Evolutionary conservation across 1,140 invertebrate genomes (phyloP).

Genomic region (Ooceraea biroi): DNA sequence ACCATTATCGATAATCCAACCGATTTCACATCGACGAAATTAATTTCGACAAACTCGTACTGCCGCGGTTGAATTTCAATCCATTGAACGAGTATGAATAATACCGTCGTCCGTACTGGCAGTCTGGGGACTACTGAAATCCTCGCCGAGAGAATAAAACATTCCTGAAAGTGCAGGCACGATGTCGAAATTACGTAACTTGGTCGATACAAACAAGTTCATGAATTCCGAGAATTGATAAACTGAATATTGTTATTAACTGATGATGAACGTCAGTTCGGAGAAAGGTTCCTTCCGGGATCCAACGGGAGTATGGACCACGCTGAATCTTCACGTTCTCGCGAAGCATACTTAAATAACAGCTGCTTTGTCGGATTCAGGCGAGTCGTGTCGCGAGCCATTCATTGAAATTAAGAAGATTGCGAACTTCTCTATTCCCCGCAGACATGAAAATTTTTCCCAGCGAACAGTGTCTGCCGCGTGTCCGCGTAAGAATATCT

Average conservation of each 20-base stretch:
- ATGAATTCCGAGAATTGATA: constrained; percentile 37
- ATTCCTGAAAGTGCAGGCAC: not conserved
- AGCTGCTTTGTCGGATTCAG: not conserved
- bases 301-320: not conserved
- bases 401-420: constrained; percentile 43
- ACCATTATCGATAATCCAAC: constrained; percentile 17
- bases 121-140: not conserved
- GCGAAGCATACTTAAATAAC: not conserved
- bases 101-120: not conserved
- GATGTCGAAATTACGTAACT: not conserved
- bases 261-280: not conserved
- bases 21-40: not conserved
- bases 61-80: constrained; percentile 15
- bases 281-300: not conserved
- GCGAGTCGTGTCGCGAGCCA: not conserved
- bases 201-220: constrained; percentile 4
- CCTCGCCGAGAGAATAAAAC: constrained; percentile 2
- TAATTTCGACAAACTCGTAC: constrained; percentile 24
- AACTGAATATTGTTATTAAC: constrained; percentile 14
- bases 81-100: not conserved
- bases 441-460: not conserved
- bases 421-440: constrained; percentile 31
- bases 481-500: constrained; percentile 28
- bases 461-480: not conserved
- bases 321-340: not conserved